These are phyloP conservation scores for Procambarus clarkii DNA, from an alignment of 1,140 invertebrate genomes.

Conservation along the genomic window DNA sequence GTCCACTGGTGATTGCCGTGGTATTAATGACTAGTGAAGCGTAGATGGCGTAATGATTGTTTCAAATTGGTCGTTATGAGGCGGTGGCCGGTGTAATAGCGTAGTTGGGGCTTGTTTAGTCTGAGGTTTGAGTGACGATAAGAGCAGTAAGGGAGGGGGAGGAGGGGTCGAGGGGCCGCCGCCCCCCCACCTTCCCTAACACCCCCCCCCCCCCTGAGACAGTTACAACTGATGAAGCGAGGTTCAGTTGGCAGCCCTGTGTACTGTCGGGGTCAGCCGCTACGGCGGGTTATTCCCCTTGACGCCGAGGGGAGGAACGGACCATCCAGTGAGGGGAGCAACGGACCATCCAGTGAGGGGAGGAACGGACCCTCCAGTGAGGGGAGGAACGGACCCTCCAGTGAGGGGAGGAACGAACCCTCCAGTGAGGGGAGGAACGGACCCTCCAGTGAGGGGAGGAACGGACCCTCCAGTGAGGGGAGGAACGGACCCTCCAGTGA, in stretches of 20 bases:
- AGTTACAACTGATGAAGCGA: no score
- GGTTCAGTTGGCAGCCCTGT: no score
- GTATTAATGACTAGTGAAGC: constrained; percentile 6
- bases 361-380: background rate
- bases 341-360: no score
- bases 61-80: constrained; percentile 32
- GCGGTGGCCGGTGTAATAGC: constrained; percentile 4
- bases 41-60: constrained; percentile 39
- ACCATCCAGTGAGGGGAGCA: no score
- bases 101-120: constrained; percentile 33
- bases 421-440: no score
- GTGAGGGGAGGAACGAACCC: no score
- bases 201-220: background rate
- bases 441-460: no score
- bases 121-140: background rate
- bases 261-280: background rate
- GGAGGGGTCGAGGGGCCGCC: background rate
- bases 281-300: no score
- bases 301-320: no score
- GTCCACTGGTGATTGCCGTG: background rate
- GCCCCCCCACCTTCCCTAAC: no score
- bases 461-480: no score
- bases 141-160: background rate
- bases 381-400: background rate
- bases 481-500: no score